Conservation (phyloP, 2,113 vertebrate species). For the Pteropus alecto region DNA sequence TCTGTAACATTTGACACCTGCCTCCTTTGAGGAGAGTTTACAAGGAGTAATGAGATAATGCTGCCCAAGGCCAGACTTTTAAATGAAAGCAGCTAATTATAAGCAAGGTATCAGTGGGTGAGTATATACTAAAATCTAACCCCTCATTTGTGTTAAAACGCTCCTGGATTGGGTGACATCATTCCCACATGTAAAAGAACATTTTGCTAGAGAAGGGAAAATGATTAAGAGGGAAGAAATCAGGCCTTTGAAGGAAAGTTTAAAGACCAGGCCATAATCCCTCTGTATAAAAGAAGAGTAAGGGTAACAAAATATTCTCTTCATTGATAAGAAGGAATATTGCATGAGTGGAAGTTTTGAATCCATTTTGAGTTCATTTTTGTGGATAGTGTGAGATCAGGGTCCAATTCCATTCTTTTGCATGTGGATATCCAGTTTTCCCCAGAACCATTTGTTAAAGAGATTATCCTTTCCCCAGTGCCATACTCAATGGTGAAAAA, state of each 20-base stretch:
- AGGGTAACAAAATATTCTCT: not conserved
- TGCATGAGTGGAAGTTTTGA: not conserved
- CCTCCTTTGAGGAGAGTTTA: not conserved
- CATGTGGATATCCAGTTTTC: not conserved
- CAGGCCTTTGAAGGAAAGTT: not conserved
- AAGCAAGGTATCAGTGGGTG: not conserved
- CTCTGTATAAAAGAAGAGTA: not conserved
- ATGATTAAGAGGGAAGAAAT: not conserved
- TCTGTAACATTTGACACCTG: not conserved
- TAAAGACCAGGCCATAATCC: not conserved
- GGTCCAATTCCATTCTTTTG: not conserved
- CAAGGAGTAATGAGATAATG: constrained; percentile 35
- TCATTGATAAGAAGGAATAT: not conserved
- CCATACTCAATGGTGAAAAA: not conserved
- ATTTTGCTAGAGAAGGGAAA: not conserved
- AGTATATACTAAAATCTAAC: not conserved
- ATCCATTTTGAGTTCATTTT: not conserved
- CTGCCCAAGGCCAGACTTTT: not conserved
- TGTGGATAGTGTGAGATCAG: not conserved
- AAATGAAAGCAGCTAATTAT: constrained; percentile 40
- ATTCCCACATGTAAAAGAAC: not conserved
- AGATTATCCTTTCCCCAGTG: not conserved
- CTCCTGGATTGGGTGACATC: not conserved
- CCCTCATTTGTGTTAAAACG: not conserved
- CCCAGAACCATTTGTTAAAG: not conserved